A percentile compares a stretch with the other conserved stretches of the same genome.
These are phyloP conservation scores for Pogonomyrmex californicus DNA, from an alignment of 1,140 invertebrate species.

Conservation along the genomic window DNA sequence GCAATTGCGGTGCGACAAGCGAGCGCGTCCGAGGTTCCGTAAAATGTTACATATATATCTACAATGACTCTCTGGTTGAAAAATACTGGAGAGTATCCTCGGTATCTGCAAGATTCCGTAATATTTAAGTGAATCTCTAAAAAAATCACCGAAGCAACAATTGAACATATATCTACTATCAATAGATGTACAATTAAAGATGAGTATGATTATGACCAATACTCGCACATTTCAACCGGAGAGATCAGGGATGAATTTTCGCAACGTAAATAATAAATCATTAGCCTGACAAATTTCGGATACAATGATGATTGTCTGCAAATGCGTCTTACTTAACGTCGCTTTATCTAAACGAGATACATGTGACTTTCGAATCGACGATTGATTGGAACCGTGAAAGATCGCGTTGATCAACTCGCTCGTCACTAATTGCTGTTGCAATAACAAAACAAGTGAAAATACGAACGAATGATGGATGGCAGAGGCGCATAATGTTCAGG, in stretches of 20 bases:
- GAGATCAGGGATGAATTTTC: background rate
- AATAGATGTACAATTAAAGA: background rate
- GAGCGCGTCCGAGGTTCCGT: background rate
- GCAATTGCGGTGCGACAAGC: background rate
- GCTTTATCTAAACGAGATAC: constrained; percentile 1
- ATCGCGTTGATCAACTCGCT: background rate
- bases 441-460: constrained; percentile 60
- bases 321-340: background rate
- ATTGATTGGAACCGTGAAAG: background rate
- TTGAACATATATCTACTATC: constrained; percentile 8
- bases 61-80: background rate
- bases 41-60: background rate
- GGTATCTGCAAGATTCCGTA: background rate
- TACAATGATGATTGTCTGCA: constrained; percentile 25
- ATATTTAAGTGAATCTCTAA: background rate
- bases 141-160: background rate
- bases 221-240: constrained; percentile 5
- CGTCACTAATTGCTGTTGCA: constrained; percentile 55
- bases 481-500: constrained; percentile 77
- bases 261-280: constrained; percentile 1
- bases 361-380: background rate
- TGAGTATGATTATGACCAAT: background rate
- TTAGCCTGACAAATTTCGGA: background rate
- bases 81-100: background rate
- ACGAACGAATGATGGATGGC: constrained; percentile 69